These are phyloP conservation scores for Anthopleura xanthogrammica DNA, from an alignment of 92 coral and sea anemone species.

Conservation along the genomic window DNA sequence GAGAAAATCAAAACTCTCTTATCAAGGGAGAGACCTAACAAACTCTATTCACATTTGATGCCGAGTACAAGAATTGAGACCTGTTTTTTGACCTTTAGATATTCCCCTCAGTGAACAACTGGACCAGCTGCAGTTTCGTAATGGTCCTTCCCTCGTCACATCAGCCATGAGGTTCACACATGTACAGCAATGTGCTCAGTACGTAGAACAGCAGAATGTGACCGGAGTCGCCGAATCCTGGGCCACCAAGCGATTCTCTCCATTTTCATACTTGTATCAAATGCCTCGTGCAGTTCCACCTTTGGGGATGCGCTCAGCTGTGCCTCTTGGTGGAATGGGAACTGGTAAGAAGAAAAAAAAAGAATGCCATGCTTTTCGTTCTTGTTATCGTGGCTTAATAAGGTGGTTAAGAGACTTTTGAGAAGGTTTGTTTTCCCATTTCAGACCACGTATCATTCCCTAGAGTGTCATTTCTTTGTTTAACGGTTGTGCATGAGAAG, in stretches of 20 bases:
- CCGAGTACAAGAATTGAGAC: no score
- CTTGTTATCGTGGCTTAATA: no score
- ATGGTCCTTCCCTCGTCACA: conserved; percentile 75
- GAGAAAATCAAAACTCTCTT: no score
- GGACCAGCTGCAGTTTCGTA: conserved; percentile 67
- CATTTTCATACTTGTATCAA: conserved; percentile 67
- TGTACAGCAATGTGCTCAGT: conserved; percentile 70
- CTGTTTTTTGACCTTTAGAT: conserved; percentile 18
- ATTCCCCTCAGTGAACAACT: conserved; percentile 50
- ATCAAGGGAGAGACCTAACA: no score
- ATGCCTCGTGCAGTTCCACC: conserved; percentile 64
- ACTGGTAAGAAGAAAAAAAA: conserved; percentile 47
- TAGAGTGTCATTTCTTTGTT: no score
- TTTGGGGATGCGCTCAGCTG: conserved; percentile 90
- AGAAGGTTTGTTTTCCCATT: no score
- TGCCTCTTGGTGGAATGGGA: conserved; percentile 90
- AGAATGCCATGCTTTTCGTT: no score
- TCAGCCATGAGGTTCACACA: conserved; percentile 59
- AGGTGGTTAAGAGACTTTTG: no score
- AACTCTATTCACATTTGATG: no score
- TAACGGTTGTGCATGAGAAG: no score
- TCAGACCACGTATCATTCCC: no score
- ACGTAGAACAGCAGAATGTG: conserved; percentile 80
- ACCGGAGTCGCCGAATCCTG: conserved; percentile 55
- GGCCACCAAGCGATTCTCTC: conserved; percentile 63